These are phyloP conservation scores for Perccottus glenii DNA, from an alignment of 2,113 vertebrate species.

Conservation along the genomic window DNA sequence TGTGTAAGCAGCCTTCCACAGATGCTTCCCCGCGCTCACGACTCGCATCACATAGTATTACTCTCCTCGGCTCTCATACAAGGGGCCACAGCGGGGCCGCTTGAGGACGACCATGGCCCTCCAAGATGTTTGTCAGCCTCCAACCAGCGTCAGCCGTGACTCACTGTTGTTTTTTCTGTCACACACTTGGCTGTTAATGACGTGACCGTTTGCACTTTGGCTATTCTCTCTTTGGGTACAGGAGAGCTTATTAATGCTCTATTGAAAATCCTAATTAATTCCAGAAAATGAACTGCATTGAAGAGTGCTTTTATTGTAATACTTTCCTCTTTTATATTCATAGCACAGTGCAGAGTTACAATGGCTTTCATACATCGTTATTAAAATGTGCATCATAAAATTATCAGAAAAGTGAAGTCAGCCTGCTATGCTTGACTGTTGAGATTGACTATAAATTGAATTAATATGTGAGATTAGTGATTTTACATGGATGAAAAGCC, in stretches of 20 bases:
- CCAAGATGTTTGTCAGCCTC: slow-evolving; percentile 50
- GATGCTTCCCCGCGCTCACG: slow-evolving; percentile 66
- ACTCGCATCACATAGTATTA: slow-evolving; percentile 67
- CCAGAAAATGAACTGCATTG: neutral
- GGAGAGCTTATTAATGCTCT: neutral
- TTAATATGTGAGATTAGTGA: slow-evolving; percentile 7
- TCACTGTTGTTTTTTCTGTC: slow-evolving; percentile 50
- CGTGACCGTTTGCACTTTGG: slow-evolving; percentile 25
- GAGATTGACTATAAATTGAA: no score
- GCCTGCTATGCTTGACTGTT: no score
- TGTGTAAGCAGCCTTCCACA: slow-evolving; percentile 63
- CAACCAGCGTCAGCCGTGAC: slow-evolving; percentile 45
- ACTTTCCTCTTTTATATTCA: slow-evolving; percentile 3
- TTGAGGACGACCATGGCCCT: slow-evolving; percentile 46
- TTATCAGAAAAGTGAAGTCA: no score
- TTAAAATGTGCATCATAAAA: no score
- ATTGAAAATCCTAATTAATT: neutral
- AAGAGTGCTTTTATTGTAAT: slow-evolving; percentile 5
- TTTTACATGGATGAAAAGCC: slow-evolving; percentile 1
- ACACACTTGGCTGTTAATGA: slow-evolving; percentile 28
- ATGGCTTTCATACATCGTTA: neutral
- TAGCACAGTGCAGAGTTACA: neutral
- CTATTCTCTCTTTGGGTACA: slow-evolving; percentile 1
- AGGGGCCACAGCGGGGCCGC: slow-evolving; percentile 42
- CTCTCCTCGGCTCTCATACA: slow-evolving; percentile 31